Base-by-base conservation (phyloP, 2,797 vertebrate species). In the Graptemys geographica region DNA sequence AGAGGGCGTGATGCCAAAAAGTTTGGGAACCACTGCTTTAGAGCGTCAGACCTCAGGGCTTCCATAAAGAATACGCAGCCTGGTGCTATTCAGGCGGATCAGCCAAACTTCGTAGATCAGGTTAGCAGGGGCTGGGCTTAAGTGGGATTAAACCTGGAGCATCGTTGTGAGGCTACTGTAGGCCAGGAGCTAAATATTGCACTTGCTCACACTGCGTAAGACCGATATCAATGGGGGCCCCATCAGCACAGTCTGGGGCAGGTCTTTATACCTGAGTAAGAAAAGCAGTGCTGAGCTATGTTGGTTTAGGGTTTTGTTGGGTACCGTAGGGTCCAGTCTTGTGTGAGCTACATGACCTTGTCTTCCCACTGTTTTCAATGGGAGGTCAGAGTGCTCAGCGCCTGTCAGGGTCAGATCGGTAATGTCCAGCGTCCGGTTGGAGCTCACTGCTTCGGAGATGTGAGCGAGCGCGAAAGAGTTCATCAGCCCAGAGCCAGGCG, bases 101-200 rank as follows among this genome's bases (percentile, higher is more conserved):
- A 49, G 47, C 47, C 81, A 72, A 33, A 11, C 10, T 0, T 1
- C 12, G 86, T 83, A 16, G 86, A 87, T 51, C 81, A 59, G 90
- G 59, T n/a, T 84, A 80, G 25, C 25, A 11, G 55, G 18, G 51
- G 11, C 15, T n/a, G 79, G 2, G 84, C 88, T 72, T 56, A 4
- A 0, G 25, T 2, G 51, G 21, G 1, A 28, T 56, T 89, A n/a
- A 0, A 1, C 0, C 0, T 3, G 78, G n/a, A 83, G 47, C 25
- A 5, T 81, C 49, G 13, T 19, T 41, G 62, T 52, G 91, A 52
- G 47, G 72, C 78, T 53, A 65, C 0, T 1, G 47, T 2, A 53
- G 83, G 72, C 31, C 4, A 57, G 86, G 69, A 88, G 5, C 13
- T 5, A 4, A 56, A 13, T 3, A 1, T 4, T 6, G 80, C 33